phyloP scores from a whole-genome alignment of 2,888 invertebrate genomes.

The Mesoligia furuncula region DNA sequence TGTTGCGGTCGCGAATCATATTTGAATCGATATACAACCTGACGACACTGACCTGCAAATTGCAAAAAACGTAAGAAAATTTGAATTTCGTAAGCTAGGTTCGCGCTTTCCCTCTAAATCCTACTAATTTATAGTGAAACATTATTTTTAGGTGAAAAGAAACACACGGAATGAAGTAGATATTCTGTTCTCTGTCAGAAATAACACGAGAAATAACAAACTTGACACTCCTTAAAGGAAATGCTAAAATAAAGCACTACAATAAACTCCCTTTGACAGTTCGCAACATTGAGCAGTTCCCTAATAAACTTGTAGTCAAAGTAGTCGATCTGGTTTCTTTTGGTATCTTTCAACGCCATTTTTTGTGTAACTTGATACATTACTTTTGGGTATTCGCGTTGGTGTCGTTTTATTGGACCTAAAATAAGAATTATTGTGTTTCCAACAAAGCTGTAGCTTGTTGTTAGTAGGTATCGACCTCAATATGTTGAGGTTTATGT shows the following conservation, averaged over 20 bases:
- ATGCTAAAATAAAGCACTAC: constrained; percentile 23
- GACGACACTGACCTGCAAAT: no score
- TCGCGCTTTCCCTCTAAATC: no score
- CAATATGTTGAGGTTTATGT: background rate
- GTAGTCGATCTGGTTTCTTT: constrained; percentile 53
- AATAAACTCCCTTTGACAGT: constrained; percentile 40
- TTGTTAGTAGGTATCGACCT: background rate
- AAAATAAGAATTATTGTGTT: background rate
- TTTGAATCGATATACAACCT: no score
- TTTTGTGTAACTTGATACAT: constrained; percentile 59
- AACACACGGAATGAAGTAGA: background rate
- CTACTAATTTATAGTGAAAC: no score
- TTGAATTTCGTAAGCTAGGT: no score
- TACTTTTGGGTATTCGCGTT: constrained; percentile 39
- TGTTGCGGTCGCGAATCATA: no score
- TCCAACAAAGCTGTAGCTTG: no score
- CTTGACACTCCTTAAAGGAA: constrained; percentile 9
- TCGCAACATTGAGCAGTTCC: constrained; percentile 45
- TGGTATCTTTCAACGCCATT: constrained; percentile 46
- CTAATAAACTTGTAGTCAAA: constrained; percentile 49
- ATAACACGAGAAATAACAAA: background rate
- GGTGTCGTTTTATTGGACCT: constrained; percentile 21
- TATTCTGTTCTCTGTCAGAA: background rate
- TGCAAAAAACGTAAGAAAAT: no score
- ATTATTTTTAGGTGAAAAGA: background rate